Evolutionary conservation across 2,797 vertebrate species (phyloP), one percentile per base, ranked within the genome.

Genomic region (Myotis planiceps): DNA sequence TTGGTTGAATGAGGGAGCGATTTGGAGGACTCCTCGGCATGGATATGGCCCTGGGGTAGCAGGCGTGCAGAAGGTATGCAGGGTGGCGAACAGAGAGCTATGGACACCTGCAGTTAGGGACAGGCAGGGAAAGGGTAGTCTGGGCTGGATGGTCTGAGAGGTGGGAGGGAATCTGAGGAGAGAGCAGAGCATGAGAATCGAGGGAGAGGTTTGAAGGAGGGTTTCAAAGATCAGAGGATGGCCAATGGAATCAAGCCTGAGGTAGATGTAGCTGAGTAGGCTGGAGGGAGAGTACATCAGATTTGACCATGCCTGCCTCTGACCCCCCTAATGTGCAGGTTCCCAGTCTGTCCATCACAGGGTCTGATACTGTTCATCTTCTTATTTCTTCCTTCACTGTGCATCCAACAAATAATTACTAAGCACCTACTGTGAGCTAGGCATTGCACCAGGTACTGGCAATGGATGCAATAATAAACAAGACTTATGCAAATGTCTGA

Each of bases 161-260:
- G 6, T 66, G 3, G 45, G 37, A 69, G 23, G 49, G 66, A 92
- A 58, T 25, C 16, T 16, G 49, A 81, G n/a, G 39, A 60, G 27
- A 80, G 29, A 51, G 23, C 0, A 37, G 39, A 65, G 2, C 27
- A 0, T 53, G 37, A n/a, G 69, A 74, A 53, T 32, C n/a, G 19
- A 68, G 55, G 14, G 18, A 69, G 2, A 3, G 13, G 5, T 29
- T 60, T 60, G 27, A 60, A 42, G 10, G 18, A 82, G 3, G 6
- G 9, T 9, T 81, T n/a, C 72, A 23, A 45, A 65, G 69, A 27
- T 18, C 27, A 13, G 39, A n/a, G 10, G 25, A 8, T 13, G 23
- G 51, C 8, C 60, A 53, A 0, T 0, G 1, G 27, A 16, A 4
- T 69, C n/a, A 6, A 21, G 34, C 47, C 7, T 0, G 1, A 66